Percentiles rank a stretch among this genome's conserved stretches.
These are phyloP conservation scores for Puffinus mauretanicus DNA, from an alignment of 2,113 vertebrate species.

Conservation along the genomic window DNA sequence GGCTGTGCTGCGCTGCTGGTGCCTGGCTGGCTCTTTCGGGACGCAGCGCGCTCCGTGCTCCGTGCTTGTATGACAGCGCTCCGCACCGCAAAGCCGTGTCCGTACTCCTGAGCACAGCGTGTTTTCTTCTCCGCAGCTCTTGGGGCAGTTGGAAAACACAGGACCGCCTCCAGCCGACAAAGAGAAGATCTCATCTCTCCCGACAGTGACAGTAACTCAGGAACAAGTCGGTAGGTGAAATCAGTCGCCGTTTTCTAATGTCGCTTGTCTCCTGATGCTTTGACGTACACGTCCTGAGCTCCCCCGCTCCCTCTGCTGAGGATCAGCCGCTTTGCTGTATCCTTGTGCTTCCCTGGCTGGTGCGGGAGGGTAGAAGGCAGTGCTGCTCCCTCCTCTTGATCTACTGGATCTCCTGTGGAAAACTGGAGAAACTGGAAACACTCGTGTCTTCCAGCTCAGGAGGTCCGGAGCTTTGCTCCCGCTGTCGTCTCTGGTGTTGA, in stretches of 20 bases:
- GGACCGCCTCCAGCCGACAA: constrained; percentile 95
- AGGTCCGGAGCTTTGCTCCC: not conserved
- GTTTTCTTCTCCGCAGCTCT: constrained; percentile 73
- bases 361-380: not conserved
- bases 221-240: constrained; percentile 89
- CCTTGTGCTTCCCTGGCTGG: not conserved
- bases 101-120: rapidly evolving
- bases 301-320: not conserved
- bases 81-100: not conserved
- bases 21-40: not conserved
- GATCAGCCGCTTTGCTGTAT: not conserved
- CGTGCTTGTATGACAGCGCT: not conserved
- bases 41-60: rapidly evolving
- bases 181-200: constrained; percentile 92
- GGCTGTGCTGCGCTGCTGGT: not conserved
- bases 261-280: not conserved
- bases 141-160: constrained; percentile 95
- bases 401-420: no score
- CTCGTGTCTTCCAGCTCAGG: not conserved
- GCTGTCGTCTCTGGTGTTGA: rapidly evolving
- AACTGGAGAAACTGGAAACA: no score
- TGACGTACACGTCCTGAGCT: rapidly evolving
- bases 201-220: constrained; percentile 91
- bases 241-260: not conserved
- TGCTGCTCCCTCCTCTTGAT: not conserved